Conservation (phyloP, 2,888 invertebrate genomes). For the Prosapia bicincta region DNA sequence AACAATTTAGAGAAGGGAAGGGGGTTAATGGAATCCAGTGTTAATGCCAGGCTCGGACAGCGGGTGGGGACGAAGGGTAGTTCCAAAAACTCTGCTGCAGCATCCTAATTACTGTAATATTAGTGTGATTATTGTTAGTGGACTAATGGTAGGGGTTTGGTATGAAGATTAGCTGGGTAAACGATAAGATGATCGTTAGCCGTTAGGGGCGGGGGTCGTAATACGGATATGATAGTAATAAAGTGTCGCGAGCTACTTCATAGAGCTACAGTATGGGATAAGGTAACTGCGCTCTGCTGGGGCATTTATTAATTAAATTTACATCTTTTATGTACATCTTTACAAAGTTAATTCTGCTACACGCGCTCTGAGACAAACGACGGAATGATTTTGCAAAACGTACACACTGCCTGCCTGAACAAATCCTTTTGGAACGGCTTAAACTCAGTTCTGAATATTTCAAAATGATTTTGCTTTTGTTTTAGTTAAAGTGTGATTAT, state of each 20-base stretch:
- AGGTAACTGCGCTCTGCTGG: not conserved
- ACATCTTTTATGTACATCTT: not conserved
- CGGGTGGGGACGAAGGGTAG: not conserved
- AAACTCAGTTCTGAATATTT: not conserved
- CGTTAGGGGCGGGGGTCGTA: not conserved
- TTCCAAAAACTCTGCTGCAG: not conserved
- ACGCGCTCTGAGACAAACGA: not conserved
- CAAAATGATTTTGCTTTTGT: not conserved
- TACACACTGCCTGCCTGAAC: not conserved
- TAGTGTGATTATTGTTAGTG: constrained; percentile 22
- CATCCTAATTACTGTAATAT: constrained; percentile 21
- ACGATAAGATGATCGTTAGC: constrained; percentile 26
- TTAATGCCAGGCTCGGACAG: not conserved
- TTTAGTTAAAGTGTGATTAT: not conserved
- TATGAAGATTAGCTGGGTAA: not conserved
- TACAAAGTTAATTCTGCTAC: not conserved
- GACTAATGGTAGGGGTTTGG: constrained; percentile 16
- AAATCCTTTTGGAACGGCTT: not conserved
- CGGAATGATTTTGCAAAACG: not conserved
- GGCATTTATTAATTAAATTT: not conserved
- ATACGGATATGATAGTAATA: not conserved
- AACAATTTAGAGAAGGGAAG: not conserved
- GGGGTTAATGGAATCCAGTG: not conserved
- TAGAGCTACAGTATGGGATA: not conserved
- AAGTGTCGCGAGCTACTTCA: not conserved